Evolutionary conservation across 2,113 vertebrate genomes (phyloP), one percentile per base, ranked within the genome.

Genomic region (Catharus bicknelli): DNA sequence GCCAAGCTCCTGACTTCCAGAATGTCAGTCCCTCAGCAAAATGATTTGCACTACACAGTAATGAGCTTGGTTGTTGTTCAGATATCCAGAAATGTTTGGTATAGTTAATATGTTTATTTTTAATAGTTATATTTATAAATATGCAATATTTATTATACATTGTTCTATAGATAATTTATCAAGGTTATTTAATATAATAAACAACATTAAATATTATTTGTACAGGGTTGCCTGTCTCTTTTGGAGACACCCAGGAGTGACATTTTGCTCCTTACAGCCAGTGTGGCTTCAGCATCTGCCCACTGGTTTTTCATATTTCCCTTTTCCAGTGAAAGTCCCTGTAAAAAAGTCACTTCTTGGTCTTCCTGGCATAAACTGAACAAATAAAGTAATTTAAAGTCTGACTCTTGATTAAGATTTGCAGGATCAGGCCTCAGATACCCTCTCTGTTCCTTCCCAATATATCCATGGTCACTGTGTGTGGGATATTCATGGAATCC

Each of bases 381-480:
- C 7, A 42, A 26, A 21, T 63, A 26, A 26, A 75, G 34, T 58
- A 26, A 38, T 64, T 79, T 32, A 30, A 13, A 66, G 9, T 26
- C 16, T 48, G 48, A 57, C 11, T 68, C 50, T n/a, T 30, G 30
- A 50, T 53, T 21, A 27, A 62, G 47, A 38, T 58, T 70, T 76
- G 7, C 40, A 90, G 32, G 38, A 58, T 87, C 29, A 57, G 50
- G 5, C 32, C 23, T 59, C 13, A 43, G 16, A 42, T 34, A 51
- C 9, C 30, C 38, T 26, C 1, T 30, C 36, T 25, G 22, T 36
- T 64, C 58, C 20, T 62, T 66, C 14, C 72, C 26, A 21, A 0
- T 5, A 1, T 6, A 5, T 4, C 40, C 0, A 0, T 57, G 5
- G 62, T 59, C 50, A 4, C 6, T 6, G 3, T 0, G 36, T 42